Conservation (phyloP, 2,888 invertebrate genomes). For the Cepaea hortensis region DNA sequence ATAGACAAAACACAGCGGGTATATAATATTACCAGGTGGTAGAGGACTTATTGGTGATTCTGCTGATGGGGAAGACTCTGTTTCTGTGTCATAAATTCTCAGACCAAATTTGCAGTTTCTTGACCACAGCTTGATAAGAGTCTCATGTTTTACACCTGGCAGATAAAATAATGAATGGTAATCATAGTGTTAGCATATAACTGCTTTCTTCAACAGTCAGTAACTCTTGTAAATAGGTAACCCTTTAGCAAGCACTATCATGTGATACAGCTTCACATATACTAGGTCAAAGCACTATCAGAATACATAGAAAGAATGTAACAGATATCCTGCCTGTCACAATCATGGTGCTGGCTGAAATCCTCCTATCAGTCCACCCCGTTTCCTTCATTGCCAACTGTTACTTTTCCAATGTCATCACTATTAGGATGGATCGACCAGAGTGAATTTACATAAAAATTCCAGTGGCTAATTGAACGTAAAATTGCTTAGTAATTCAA, state of each 20-base stretch:
- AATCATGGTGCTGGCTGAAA: too few relatives aligned
- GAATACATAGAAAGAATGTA: too few relatives aligned
- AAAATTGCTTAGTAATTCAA: too few relatives aligned
- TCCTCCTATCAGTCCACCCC: too few relatives aligned
- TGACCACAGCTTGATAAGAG: conserved; percentile 18
- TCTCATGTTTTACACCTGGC: conserved; percentile 4
- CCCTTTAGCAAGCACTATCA: background rate
- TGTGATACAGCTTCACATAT: background rate
- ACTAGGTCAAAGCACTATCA: background rate
- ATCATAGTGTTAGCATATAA: background rate
- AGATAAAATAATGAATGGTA: background rate
- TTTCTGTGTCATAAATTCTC: conserved; percentile 33
- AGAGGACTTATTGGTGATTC: background rate
- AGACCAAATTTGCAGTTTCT: conserved; percentile 41
- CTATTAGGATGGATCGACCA: too few relatives aligned
- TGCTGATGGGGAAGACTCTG: conserved; percentile 28
- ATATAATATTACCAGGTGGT: background rate
- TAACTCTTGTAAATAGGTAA: too few relatives aligned
- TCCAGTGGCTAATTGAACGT: too few relatives aligned
- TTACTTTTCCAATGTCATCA: too few relatives aligned
- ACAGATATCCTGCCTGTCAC: too few relatives aligned
- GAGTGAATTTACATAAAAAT: too few relatives aligned
- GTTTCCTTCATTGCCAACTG: too few relatives aligned
- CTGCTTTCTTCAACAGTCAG: background rate
- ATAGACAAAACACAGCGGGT: too few relatives aligned